Conservation (phyloP, 2,113 vertebrate genomes). For the Andinoacara biseriatus region DNA sequence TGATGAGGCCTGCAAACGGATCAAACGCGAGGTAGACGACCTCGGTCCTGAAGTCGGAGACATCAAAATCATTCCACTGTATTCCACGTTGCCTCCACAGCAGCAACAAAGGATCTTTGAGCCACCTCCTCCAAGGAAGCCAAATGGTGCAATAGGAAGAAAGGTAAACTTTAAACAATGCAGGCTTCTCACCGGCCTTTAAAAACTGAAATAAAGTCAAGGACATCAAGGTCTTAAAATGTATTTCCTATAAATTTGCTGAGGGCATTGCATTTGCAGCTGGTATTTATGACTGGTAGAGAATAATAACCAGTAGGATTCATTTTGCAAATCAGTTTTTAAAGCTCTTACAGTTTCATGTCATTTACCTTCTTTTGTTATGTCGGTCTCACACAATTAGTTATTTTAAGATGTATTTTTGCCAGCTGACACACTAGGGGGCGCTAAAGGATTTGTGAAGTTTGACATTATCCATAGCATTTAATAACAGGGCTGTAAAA, state of each 20-base stretch:
- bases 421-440: not conserved
- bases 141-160: constrained; percentile 95
- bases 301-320: not conserved
- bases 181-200: not conserved
- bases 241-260: not conserved
- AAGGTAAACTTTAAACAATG: constrained; percentile 83
- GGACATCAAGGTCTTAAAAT: not conserved
- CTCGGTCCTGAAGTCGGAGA: constrained; percentile 97
- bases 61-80: constrained; percentile 99
- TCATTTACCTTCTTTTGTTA: not conserved
- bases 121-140: constrained; percentile 94
- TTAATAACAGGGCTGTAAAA: too few species aligned
- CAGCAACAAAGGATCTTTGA: constrained; percentile 99
- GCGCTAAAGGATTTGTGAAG: not conserved
- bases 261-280: too few species aligned
- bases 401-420: not conserved
- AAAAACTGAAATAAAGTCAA: not conserved
- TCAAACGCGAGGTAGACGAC: constrained; percentile 98
- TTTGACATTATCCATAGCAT: not conserved
- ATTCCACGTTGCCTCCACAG: constrained; percentile 97
- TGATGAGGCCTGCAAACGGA: constrained; percentile 98
- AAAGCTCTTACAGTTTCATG: not conserved
- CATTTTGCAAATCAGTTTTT: not conserved
- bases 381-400: not conserved
- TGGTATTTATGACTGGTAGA: not conserved